Base-by-base conservation (phyloP, 2,113 vertebrate species). In the Peromyscus maniculatus region DNA sequence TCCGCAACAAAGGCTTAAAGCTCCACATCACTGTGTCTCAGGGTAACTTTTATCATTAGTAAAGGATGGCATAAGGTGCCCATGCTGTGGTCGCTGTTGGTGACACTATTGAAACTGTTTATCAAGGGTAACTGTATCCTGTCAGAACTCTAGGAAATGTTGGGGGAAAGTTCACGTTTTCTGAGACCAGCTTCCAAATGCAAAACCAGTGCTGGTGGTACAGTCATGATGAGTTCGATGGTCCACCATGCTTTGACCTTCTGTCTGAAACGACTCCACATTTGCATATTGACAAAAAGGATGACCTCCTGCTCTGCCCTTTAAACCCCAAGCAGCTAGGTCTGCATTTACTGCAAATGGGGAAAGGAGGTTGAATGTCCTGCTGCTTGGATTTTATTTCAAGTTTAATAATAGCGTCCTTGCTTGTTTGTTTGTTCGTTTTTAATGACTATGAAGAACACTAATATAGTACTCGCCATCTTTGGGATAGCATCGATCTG, bases 261-360 rank as follows among this genome's bases (percentile, higher is more conserved):
- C 87, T 78, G 31, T 28, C 46, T 1, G 16, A 91, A 91, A 52
- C 82, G 91, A 57, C n/a, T 94, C 94, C 91, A 33, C 52, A 95
- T 97, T 84, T 97, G 94, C 94, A 97, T 94, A 96, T 89, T 95
- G 91, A 93, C 92, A 92, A 96, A 97, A 93, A 6, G 0, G 33
- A 43, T 74, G n/a, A 66, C 77, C 89, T 59, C 21, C 59, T 98
- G 78, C 95, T 82, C 46, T 94, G 83, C 77, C 86, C 2, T 0
- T 93, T 95, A 91, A 95, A 91, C 72, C 88, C 55, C 0, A 4
- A 88, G 72, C 26, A 24, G 0, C 0, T 82, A 97, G 92, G 87
- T 91, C 93, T 96, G 75, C n/a, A 15, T 95, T 96, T 94, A 82
- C 92, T 95, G n/a, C 39, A 72, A 95, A 94, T 67, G 19, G 8